Evolutionary conservation across 2,113 vertebrate species (phyloP), one percentile per base, ranked within the genome.

Genomic region (Lagopus muta): DNA sequence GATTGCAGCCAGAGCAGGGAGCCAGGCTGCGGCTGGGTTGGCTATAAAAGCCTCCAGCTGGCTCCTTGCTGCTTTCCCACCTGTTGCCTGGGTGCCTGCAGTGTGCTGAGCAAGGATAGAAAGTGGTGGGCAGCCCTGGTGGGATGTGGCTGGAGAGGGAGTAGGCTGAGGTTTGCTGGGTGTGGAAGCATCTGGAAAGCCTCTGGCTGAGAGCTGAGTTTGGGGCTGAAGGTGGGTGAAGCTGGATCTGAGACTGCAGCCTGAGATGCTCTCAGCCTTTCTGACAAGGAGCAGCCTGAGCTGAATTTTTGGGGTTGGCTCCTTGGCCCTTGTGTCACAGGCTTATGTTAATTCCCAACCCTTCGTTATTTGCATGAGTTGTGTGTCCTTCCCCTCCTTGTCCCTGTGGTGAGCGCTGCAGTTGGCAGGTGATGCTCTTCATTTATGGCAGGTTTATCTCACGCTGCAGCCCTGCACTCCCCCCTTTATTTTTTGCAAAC

Each of bases 31-130:
- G 20, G 24, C 16, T 91, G 82, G 62, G 11, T 80, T 80, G 0
- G 28, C 14, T 67, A 45, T 88, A 85, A 85, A 82, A 50, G 12
- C 8, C 60, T 67, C 64, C 72, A 86, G 64, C 42, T 43, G 62
- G 13, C 5, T 21, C 5, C 3, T 40, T 19, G n/a, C 5, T 2
- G 0, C 1, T 71, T 42, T 30, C 17, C 45, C 13, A 14, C 16
- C 32, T 88, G 50, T 17, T 2, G 12, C 43, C 25, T 47, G 72
- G 22, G 24, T 77, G 64, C 27, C 15, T 32, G 73, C 14, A 50
- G 70, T 40, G 30, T 67, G 65, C 54, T 77, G 57, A 30, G 66
- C 4, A 1, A 66, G 69, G 36, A 1, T 74, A 38, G 30, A 6
- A 43, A 14, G 8, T 30, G 14, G 7, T 61, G 27, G 8, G 27